phyloP scores from a whole-genome alignment of 2,797 vertebrate species.

The Xenopus petersii region DNA sequence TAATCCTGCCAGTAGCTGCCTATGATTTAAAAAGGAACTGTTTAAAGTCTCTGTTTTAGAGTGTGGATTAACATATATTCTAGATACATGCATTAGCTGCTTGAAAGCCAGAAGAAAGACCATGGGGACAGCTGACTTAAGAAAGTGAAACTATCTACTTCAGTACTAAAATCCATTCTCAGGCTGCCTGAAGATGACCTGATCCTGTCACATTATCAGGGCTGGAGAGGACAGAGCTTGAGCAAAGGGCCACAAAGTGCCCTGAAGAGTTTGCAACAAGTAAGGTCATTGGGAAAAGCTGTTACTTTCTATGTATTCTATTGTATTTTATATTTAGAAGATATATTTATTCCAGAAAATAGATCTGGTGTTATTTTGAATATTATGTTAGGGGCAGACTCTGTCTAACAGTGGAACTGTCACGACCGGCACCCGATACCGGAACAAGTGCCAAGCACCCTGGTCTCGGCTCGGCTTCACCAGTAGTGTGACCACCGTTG shows the following conservation, averaged over 20 bases:
- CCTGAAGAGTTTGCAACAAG: slow-evolving; percentile 6
- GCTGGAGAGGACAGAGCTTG: not conserved
- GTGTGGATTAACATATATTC: slow-evolving; percentile 32
- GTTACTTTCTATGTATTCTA: not conserved
- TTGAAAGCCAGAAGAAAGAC: slow-evolving; percentile 19
- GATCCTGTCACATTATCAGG: not conserved
- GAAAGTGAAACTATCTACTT: slow-evolving; percentile 19
- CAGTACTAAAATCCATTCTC: slow-evolving; percentile 8
- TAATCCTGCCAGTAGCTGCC: slow-evolving; percentile 7
- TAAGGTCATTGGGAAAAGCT: not conserved
- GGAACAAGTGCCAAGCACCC: too few relatives aligned
- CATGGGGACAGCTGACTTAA: slow-evolving; percentile 16
- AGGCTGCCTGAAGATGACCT: slow-evolving; percentile 12
- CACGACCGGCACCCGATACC: too few relatives aligned
- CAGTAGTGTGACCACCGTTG: too few relatives aligned
- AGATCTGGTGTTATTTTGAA: too few relatives aligned
- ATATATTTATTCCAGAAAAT: too few relatives aligned
- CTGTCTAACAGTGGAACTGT: too few relatives aligned
- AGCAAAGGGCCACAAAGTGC: slow-evolving; percentile 9
- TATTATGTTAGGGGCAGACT: too few relatives aligned
- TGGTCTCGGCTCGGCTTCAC: too few relatives aligned
- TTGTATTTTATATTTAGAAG: too few relatives aligned
- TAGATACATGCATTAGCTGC: slow-evolving; percentile 35
- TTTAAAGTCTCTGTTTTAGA: slow-evolving; percentile 26
- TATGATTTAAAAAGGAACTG: slow-evolving; percentile 26